phyloP scores from a whole-genome alignment of 2,888 invertebrate species.

The Eupithecia exiguata region DNA sequence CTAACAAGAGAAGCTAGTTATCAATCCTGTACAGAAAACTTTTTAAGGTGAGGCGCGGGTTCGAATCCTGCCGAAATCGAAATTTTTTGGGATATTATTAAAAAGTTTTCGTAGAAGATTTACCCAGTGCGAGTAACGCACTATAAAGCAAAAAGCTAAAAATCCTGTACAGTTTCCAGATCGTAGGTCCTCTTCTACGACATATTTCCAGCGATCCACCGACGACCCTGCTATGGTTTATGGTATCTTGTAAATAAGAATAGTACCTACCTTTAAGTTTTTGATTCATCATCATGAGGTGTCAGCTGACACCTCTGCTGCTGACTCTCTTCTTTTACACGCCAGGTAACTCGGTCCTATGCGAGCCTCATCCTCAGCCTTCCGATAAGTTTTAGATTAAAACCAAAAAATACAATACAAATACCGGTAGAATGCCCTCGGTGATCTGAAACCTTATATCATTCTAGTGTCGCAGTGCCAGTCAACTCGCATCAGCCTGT shows the following conservation, averaged over 20 bases:
- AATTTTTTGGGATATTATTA: no score
- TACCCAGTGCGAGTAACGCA: no score
- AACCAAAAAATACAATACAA: background rate
- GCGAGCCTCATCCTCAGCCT: no score
- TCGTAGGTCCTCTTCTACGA: background rate
- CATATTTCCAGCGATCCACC: background rate
- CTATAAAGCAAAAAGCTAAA: no score
- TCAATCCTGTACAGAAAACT: background rate
- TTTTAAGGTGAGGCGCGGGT: no score
- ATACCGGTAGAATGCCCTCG: background rate
- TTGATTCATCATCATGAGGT: background rate
- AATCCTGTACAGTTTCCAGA: background rate
- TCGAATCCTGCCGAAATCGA: no score
- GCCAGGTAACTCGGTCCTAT: no score
- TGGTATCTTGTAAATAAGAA: background rate
- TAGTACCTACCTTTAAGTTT: background rate
- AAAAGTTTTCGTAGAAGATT: no score
- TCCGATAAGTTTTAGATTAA: no score
- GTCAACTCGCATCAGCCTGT: constrained; percentile 80
- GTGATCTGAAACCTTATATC: background rate
- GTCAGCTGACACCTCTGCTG: no score
- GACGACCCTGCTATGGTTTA: background rate
- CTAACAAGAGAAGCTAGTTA: no score
- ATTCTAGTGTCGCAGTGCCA: constrained; percentile 78
- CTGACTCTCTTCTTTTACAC: no score